Evolutionary conservation across 2,113 vertebrate species (phyloP).

Genomic region (Limanda limanda): DNA sequence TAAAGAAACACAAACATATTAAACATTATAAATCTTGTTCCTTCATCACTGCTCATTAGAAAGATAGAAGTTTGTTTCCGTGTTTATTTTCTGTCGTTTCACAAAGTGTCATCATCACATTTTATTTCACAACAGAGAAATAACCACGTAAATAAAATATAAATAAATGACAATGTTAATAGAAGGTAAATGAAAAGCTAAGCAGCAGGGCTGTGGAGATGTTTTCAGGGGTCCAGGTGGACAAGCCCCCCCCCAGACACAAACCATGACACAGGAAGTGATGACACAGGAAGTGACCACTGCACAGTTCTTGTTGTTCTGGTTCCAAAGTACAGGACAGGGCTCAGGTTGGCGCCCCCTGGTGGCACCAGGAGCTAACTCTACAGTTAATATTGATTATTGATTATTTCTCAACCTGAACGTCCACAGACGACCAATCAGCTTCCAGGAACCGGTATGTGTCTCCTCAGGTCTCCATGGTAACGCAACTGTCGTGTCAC

Average conservation of each 20-base stretch:
- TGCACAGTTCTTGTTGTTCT: not conserved
- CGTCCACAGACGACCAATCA: not conserved
- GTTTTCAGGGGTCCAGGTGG: not conserved
- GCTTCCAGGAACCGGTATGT: not conserved
- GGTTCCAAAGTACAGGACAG: not conserved
- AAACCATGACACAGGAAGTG: not conserved
- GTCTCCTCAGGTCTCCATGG: slow-evolving; percentile 54
- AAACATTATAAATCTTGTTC: not conserved
- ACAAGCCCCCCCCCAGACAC: not conserved
- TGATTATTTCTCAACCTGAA: not conserved
- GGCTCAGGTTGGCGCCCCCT: not conserved
- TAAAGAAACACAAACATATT: too few relatives aligned
- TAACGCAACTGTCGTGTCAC: slow-evolving; percentile 63
- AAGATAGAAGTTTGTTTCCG: not conserved
- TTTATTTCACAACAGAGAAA: too few relatives aligned
- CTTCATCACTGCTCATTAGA: not conserved
- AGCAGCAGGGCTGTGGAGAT: not conserved
- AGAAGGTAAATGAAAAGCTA: not conserved
- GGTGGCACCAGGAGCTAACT: not conserved
- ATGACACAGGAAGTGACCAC: not conserved
- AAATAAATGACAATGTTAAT: not conserved
- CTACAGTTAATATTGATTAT: not conserved
- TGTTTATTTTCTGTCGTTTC: too few relatives aligned
- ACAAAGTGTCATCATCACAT: too few relatives aligned
- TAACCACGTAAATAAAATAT: not conserved